A percentile compares a stretch with the other conserved stretches of the same genome.
Evolutionary conservation across 2,797 vertebrate species (phyloP).

Genomic region (Parambassis ranga): DNA sequence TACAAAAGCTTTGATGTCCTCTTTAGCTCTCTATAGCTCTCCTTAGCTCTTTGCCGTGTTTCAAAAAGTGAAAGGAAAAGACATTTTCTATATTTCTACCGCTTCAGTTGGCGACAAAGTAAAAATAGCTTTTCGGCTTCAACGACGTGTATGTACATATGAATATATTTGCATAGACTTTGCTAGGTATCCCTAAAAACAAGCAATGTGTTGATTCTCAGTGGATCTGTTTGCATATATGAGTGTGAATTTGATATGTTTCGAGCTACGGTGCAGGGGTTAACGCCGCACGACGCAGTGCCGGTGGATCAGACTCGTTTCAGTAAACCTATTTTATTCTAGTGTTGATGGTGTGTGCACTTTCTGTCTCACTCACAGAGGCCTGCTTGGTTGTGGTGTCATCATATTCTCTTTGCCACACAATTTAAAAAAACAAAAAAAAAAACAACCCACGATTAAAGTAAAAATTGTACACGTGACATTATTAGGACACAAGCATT

Average conservation of each 20-base stretch:
- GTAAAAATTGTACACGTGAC: conserved; percentile 44
- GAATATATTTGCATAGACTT: conserved; percentile 84
- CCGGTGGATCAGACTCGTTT: conserved; percentile 64
- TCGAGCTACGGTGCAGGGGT: conserved; percentile 64
- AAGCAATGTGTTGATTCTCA: conserved; percentile 84
- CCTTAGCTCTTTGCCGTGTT: conserved; percentile 73
- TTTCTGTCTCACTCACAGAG: conserved; percentile 73
- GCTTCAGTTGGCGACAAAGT: conserved; percentile 75
- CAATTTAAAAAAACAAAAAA: conserved; percentile 32
- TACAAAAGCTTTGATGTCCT: conserved; percentile 78
- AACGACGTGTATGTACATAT: conserved; percentile 79
- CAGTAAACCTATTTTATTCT: conserved; percentile 76
- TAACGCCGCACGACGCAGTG: conserved; percentile 45
- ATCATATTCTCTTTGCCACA: conserved; percentile 68
- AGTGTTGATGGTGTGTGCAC: conserved; percentile 77
- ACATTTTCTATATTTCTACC: conserved; percentile 80
- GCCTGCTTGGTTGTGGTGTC: conserved; percentile 75
- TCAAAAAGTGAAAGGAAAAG: conserved; percentile 72
- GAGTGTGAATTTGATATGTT: conserved; percentile 79
- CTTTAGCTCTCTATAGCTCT: conserved; percentile 71
- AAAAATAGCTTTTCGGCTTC: conserved; percentile 74
- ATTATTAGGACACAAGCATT: conserved; percentile 61
- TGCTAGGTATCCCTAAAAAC: conserved; percentile 85
- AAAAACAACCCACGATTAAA: conserved; percentile 53
- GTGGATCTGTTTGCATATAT: conserved; percentile 84